Conservation (phyloP, 1,140 invertebrate species). For the Heliconius eleuchia region DNA sequence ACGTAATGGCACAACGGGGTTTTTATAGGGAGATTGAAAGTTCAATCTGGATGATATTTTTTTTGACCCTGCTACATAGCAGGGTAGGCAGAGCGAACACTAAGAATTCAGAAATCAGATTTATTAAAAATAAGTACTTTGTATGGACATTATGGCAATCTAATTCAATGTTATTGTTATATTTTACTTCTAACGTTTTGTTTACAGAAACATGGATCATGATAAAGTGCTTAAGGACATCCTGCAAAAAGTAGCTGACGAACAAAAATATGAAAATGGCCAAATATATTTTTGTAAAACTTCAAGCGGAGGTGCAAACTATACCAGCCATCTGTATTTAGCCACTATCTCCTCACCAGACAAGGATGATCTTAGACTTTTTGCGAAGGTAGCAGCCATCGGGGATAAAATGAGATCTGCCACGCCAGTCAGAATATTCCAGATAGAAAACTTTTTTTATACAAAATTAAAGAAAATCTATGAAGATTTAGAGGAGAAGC, state of each 20-base stretch:
- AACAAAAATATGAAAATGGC: constrained; percentile 38
- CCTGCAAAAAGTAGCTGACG: constrained; percentile 39
- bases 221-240: constrained; percentile 31
- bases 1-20: no score
- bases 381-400: constrained; percentile 55
- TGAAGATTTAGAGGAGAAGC: constrained; percentile 45
- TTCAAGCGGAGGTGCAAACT: constrained; percentile 51
- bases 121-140: no score
- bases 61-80: no score
- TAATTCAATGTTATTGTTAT: not conserved
- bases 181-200: not conserved
- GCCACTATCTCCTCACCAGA: constrained; percentile 38
- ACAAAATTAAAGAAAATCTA: constrained; percentile 49
- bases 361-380: constrained; percentile 50
- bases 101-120: no score
- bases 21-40: no score
- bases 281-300: constrained; percentile 33
- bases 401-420: constrained; percentile 47
- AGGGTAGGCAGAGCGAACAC: no score
- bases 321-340: constrained; percentile 45
- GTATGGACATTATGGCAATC: no score
- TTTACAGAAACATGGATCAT: constrained; percentile 32
- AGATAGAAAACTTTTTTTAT: constrained; percentile 54
- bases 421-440: constrained; percentile 43
- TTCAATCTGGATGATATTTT: no score